phyloP scores from a whole-genome alignment of 2,888 invertebrate genomes.

The Bhutanitis thaidina region DNA sequence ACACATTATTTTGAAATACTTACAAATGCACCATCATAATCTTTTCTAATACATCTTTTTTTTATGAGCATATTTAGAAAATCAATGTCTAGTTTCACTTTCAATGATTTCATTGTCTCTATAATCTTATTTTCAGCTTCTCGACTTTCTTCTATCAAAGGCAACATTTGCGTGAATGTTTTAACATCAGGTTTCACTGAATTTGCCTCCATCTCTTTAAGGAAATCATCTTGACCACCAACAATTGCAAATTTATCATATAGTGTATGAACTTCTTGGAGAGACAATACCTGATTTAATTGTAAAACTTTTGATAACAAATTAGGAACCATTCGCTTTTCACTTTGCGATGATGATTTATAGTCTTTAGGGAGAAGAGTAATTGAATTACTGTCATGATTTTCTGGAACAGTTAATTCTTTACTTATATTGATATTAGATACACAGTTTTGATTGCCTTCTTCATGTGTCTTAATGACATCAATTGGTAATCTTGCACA shows the following conservation, averaged over 20 bases:
- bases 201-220: conserved; percentile 85
- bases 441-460: not conserved
- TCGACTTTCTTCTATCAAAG: conserved; percentile 82
- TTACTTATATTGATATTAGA: conserved; percentile 2
- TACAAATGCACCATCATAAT: conserved; percentile 86
- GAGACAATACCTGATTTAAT: conserved; percentile 79
- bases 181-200: conserved; percentile 86
- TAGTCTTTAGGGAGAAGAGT: conserved; percentile 13
- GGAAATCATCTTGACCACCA: conserved; percentile 88
- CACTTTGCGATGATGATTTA: conserved; percentile 20
- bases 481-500: no score
- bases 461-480: not conserved
- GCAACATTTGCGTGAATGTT: conserved; percentile 88
- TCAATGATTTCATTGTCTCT: conserved; percentile 76
- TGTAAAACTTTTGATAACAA: conserved; percentile 81
- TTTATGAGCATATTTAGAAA: conserved; percentile 94
- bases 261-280: conserved; percentile 79
- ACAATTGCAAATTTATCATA: conserved; percentile 86
- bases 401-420: conserved; percentile 20
- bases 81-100: conserved; percentile 85
- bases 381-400: conserved; percentile 24
- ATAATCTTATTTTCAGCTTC: conserved; percentile 86
- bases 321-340: conserved; percentile 78
- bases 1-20: no score
- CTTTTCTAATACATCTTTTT: conserved; percentile 84